Conservation (phyloP, 2,888 invertebrate species). For the Phaedon cochleariae region DNA sequence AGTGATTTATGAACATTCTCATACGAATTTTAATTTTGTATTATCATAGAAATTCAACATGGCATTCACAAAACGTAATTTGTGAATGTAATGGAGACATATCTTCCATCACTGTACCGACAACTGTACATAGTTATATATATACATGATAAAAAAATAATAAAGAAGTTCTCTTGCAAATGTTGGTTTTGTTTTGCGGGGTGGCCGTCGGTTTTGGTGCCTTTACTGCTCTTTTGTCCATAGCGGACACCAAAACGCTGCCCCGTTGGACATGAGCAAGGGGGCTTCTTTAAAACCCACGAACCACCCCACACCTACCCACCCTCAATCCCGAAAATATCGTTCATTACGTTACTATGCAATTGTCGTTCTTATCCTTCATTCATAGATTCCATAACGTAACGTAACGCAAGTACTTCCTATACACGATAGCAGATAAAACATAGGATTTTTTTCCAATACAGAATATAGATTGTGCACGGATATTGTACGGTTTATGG, state of each 20-base stretch:
- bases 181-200: slow-evolving; percentile 58
- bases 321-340: neutral
- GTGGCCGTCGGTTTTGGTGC: slow-evolving; percentile 69
- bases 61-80: neutral
- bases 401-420: too few relatives aligned
- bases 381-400: too few relatives aligned
- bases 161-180: slow-evolving; percentile 64
- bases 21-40: neutral
- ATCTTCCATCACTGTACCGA: slow-evolving; percentile 36
- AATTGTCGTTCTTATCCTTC: too few relatives aligned
- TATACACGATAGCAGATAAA: too few relatives aligned
- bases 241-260: slow-evolving; percentile 65
- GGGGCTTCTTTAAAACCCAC: slow-evolving; percentile 61
- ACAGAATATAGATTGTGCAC: too few relatives aligned
- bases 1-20: neutral
- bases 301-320: slow-evolving; percentile 49
- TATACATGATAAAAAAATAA: slow-evolving; percentile 43
- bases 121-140: slow-evolving; percentile 47
- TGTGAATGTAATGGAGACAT: slow-evolving; percentile 25
- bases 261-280: slow-evolving; percentile 64
- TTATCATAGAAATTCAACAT: neutral
- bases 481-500: too few relatives aligned
- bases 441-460: too few relatives aligned
- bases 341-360: too few relatives aligned
- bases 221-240: slow-evolving; percentile 61